Evolutionary conservation across 2,113 vertebrate species (phyloP), one percentile per base, ranked within the genome.

Genomic region (Chloebia gouldiae): DNA sequence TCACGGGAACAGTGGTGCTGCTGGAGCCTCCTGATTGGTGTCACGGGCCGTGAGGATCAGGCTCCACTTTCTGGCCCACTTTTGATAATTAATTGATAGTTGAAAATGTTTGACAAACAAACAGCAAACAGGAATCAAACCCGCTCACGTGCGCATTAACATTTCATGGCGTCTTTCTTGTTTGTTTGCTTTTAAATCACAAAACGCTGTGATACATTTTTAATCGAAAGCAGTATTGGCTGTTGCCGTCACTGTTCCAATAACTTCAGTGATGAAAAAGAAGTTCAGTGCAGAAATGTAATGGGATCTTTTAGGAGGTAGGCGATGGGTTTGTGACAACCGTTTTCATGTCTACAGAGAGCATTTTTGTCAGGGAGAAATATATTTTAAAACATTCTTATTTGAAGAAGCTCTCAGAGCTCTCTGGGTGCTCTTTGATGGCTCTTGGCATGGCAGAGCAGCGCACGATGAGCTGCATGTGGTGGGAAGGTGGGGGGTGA

Each of bases 191-290:
- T 97, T 96, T 83, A 94, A 92, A 92, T 60, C 94, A 64, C 89
- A 91, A 96, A 97, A 94, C 1, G 30, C 94, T n/a, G 39, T 89
- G 92, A 93, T 96, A 94, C 93, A 96, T 94, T 96, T 95, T 96
- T 95, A 86, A 94, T 97, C 40, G 68, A 25, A 68, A 71, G 72
- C 12, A 18, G 94, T 73, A 92, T 95, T 94, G 93, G 93, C 85
- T 86, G 39, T 78, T 90, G 37, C 94, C 82, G 8, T 88, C 79
- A 1, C 92, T 90, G 40, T 81, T 94, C 92, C 93, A 64, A 71
- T 88, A 86, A 87, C 68, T 93, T 90, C 3, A 28, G 5, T n/a
- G 64, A 81, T 90, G 77, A 82, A 90, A 86, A 79, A 42, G 71
- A 57, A 93, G 79, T 93, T 96, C 90, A 90, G 60, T 78, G 65